Conservation (phyloP, 2,113 vertebrate genomes). For the Pipra filicauda region DNA sequence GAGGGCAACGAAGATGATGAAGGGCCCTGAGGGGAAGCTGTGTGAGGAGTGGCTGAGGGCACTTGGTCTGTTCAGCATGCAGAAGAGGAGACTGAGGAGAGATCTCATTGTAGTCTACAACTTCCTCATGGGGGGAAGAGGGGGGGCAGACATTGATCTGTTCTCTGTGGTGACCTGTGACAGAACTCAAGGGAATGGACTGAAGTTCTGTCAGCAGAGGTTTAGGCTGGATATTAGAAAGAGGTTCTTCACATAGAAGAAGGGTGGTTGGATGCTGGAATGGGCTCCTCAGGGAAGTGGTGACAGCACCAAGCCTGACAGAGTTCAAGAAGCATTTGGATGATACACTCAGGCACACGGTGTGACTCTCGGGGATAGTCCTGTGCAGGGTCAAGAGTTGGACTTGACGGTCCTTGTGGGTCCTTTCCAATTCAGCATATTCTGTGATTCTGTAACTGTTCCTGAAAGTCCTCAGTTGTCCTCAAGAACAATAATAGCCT, state of each 20-base stretch:
- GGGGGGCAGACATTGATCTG: not conserved
- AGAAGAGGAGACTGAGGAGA: not conserved
- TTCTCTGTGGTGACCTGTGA: not conserved
- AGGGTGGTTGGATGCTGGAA: not conserved
- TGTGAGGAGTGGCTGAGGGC: not conserved
- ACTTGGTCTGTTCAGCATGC: not conserved
- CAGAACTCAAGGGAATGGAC: not conserved
- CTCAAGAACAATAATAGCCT: not conserved
- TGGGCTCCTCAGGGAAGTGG: not conserved
- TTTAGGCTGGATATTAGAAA: not conserved
- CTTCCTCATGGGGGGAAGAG: not conserved
- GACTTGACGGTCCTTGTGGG: not conserved
- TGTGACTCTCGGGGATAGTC: not conserved
- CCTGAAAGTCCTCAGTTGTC: not conserved
- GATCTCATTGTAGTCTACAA: not conserved
- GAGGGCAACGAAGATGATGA: not conserved
- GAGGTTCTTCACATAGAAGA: not conserved
- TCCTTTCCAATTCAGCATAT: not conserved
- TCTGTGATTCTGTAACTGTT: not conserved
- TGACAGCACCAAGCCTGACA: not conserved
- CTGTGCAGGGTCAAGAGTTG: not conserved
- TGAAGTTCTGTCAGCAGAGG: not conserved
- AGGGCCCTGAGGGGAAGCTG: not conserved
- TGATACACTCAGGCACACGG: not conserved
- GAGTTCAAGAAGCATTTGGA: not conserved